Conservation (phyloP, 2,888 invertebrate species). For the Agelastica alni region DNA sequence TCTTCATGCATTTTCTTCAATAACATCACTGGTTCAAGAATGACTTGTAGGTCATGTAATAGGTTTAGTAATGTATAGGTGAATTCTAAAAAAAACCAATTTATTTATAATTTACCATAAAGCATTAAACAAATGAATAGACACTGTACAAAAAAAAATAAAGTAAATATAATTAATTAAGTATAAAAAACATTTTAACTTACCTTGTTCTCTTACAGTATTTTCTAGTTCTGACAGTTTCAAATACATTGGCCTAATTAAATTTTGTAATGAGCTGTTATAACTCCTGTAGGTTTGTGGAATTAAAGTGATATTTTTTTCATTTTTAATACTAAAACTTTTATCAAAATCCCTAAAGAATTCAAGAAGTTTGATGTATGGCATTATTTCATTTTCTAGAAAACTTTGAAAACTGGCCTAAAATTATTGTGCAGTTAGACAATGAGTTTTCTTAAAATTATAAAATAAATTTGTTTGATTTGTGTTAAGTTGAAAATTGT, state of each 20-base stretch:
- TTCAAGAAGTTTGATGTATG: conserved; percentile 49
- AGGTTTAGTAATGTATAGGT: conserved; percentile 49
- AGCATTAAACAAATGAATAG: too few relatives aligned
- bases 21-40: conserved; percentile 44
- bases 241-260: conserved; percentile 45
- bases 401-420: conserved; percentile 43
- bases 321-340: conserved; percentile 27
- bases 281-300: conserved; percentile 51
- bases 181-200: too few relatives aligned
- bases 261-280: conserved; percentile 41
- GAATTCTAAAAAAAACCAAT: conserved; percentile 43
- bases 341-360: conserved; percentile 47
- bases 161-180: too few relatives aligned
- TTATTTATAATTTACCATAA: too few relatives aligned
- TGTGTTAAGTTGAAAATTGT: too few relatives aligned
- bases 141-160: too few relatives aligned
- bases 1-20: conserved; percentile 45
- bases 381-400: conserved; percentile 45
- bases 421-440: too few relatives aligned
- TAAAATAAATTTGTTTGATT: too few relatives aligned
- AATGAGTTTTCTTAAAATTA: too few relatives aligned
- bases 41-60: conserved; percentile 39
- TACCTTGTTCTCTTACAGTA: conserved; percentile 49
- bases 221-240: conserved; percentile 47
- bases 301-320: conserved; percentile 29